Evolutionary conservation across 2,888 invertebrate species (phyloP), one percentile per base, ranked within the genome.

Genomic region (Thecophora atra): DNA sequence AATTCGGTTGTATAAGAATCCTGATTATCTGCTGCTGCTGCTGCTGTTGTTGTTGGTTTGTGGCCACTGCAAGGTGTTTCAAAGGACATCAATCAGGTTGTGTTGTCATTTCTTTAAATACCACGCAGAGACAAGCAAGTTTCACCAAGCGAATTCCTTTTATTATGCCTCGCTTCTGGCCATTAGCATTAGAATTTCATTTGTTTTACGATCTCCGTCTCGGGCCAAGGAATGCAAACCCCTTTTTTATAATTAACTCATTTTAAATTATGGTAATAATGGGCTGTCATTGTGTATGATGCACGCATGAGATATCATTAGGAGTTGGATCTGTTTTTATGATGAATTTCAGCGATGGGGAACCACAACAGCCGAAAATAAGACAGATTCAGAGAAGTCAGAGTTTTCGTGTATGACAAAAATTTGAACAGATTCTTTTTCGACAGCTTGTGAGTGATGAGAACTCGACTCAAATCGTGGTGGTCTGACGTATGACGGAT

Each of bases 1-100:
- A 65, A 51, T 64, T 65, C 65, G 67, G 67, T 37, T 37, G 42
- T 37, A 37, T 37, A 26, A 47, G 64, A 15, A 67, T 21, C 30
- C 30, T 37, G 56, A 11, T 26, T 47, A 15, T 13, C 21, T n/a
- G 28, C 8, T n/a, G 21, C 4, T n/a, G 21, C 54, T 30, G 52
- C n/a, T 24, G 15, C 47, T n/a, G 17, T 4, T 15, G 47, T 47
- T 21, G 47, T 30, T 47, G 44, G 17, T 54, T 51, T 54, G 67
- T 30, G 67, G 67, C 62, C 66, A 15, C 19, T 30, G 72, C 67
- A 67, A 72, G 72, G 68, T 72, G 72, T 72, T 63, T 47, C 21
- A 78, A 81, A 81, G 82, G 81, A 81, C 78, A 81, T 81, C 81
- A 81, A 81, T 81, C 81, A 80, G 80, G 79, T 78, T 51, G 47